A percentile compares a stretch with the other conserved stretches of the same genome.
Evolutionary conservation across 2,888 invertebrate species (phyloP).

Genomic region (Parnassius orleans): DNA sequence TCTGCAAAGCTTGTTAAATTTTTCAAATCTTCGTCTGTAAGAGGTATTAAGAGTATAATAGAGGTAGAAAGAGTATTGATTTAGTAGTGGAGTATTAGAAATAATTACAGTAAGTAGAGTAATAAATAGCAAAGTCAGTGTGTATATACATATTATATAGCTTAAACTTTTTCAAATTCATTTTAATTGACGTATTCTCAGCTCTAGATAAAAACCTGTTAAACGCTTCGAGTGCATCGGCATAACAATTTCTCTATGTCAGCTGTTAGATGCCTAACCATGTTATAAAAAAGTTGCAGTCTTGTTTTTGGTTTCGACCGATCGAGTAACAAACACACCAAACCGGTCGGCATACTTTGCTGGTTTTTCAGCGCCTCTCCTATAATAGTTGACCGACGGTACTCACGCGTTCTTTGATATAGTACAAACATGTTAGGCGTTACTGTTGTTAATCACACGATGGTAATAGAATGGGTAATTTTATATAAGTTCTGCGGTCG

Average conservation of each 20-base stretch:
- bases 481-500: no score
- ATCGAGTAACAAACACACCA: constrained; percentile 5
- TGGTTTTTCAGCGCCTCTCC: constrained; percentile 12
- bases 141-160: no score
- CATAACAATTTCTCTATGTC: neutral
- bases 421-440: neutral
- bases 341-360: constrained; percentile 18
- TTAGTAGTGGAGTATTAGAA: no score
- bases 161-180: no score
- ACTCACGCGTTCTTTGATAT: constrained; percentile 3
- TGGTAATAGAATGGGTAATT: no score
- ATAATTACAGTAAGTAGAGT: no score
- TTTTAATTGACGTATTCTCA: neutral
- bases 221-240: neutral
- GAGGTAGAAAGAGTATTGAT: no score
- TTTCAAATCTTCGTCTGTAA: no score
- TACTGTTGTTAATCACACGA: no score
- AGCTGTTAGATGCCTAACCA: neutral
- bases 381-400: constrained; percentile 7
- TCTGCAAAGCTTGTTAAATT: no score
- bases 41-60: no score
- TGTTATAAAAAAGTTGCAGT: constrained; percentile 4
- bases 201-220: neutral
- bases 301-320: constrained; percentile 17
- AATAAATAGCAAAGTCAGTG: no score